Evolutionary conservation across 2,797 vertebrate genomes (phyloP).

Genomic region (Crocodylus rhombifer): DNA sequence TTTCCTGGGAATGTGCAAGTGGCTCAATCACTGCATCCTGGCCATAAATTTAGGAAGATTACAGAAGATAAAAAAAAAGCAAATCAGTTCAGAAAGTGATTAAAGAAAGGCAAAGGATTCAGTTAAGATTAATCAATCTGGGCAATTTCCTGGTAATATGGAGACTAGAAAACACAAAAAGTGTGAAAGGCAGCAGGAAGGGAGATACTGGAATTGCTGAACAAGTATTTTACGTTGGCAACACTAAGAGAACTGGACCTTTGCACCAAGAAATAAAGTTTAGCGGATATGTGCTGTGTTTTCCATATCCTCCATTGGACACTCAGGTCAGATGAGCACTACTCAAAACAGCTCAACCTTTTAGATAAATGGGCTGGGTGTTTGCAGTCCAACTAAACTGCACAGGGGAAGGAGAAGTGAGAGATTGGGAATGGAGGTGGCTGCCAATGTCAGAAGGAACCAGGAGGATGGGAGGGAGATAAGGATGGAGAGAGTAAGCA

Average conservation of each 20-base stretch:
- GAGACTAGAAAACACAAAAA: not conserved
- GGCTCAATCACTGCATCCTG: not conserved
- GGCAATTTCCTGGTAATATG: not conserved
- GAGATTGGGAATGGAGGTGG: too few species aligned
- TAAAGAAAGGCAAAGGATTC: not conserved
- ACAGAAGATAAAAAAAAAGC: not conserved
- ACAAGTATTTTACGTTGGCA: not conserved
- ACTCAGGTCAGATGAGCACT: not conserved
- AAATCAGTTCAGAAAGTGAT: not conserved
- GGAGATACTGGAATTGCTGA: not conserved
- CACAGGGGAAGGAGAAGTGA: too few species aligned
- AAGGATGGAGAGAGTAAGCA: too few species aligned
- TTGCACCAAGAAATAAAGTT: not conserved
- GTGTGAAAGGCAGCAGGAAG: not conserved
- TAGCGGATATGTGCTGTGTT: not conserved
- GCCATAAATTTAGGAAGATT: not conserved
- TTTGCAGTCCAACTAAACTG: too few species aligned
- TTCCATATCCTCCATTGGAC: not conserved
- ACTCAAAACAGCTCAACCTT: too few species aligned
- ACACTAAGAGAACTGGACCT: not conserved
- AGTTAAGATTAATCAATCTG: not conserved
- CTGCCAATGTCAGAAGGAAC: too few species aligned
- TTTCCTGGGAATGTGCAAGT: not conserved
- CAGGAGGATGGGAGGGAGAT: too few species aligned
- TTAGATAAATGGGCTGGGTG: too few species aligned